Evolutionary conservation across 1,140 invertebrate species (phyloP), one percentile per base, ranked within the genome.

Genomic region (Orius insidiosus): DNA sequence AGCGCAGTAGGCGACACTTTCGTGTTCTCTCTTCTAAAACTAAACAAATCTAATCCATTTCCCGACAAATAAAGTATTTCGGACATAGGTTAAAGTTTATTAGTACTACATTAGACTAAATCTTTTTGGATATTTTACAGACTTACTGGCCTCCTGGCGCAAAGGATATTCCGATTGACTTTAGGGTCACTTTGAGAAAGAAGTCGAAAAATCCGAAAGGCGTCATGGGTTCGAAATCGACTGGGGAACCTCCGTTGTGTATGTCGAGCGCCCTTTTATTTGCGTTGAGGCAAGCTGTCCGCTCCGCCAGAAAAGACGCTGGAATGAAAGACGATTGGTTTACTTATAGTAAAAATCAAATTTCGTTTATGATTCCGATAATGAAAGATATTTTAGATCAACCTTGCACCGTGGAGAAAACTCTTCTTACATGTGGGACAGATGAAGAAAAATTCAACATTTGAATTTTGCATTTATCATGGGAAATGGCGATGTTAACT

Each of bases 131-230:
- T 89, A 85, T 38, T 31, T 47, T 54, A 1, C 50, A 73, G 70
- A 78, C 72, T 48, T 90, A 88, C 59, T 85, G 86, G 56, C 72
- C 78, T 9, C 85, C 83, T 2, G 74, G 80, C 3, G 70, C 75
- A 1, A 84, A 83, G 58, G 85, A 89, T 57, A 86, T 89, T 49
- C 85, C 85, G 3, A 70, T 78, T 9, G 84, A 90, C 64, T 79
- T 88, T 56, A 70, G 83, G 31, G 65, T 89, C 9, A 74, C 75
- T 44, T 70, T 92, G 18, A 56, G 74, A 11, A 71, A 72, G 53
- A 79, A 84, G 56, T 66, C 70, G 14, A 64, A 70, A 1, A 85
- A 83, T 61, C 66, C 68, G 1, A 52, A 66, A 13, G 81, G 81
- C 10, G 71, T 86, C 35, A 62, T 85, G 15, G 67, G 80, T 19